Evolutionary conservation across 35 echinoderm and acorn worm species (phyloP).

Genomic region (Heliocidaris erythrogramma): DNA sequence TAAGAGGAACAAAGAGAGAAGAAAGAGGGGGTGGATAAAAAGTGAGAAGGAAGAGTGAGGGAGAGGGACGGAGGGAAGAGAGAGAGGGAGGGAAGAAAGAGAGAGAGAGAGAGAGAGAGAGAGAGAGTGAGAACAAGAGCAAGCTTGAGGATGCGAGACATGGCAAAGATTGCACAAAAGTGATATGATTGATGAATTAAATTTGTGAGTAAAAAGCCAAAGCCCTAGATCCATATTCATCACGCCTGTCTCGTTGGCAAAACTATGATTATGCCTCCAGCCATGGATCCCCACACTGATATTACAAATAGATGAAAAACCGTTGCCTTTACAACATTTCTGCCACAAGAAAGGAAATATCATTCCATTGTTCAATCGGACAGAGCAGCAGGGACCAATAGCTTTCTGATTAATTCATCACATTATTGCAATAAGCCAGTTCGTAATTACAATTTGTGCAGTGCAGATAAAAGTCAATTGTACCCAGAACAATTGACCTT

Average conservation of each 20-base stretch:
- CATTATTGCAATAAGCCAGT: neutral
- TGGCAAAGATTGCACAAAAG: neutral
- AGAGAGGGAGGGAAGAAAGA: neutral
- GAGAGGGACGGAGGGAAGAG: neutral
- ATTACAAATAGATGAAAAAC: neutral
- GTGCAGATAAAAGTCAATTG: no score
- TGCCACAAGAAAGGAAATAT: neutral
- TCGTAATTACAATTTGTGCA: no score
- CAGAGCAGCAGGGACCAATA: neutral
- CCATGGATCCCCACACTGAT: neutral
- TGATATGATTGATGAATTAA: neutral
- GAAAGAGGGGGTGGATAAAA: neutral
- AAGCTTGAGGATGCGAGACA: neutral
- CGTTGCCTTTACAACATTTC: neutral
- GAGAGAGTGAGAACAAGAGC: neutral
- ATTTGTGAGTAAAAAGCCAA: neutral
- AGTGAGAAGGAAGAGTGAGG: neutral
- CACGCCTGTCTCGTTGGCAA: neutral
- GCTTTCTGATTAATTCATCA: neutral
- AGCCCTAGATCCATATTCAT: slow-evolving; percentile 2
- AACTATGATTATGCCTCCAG: neutral
- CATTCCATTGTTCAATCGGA: neutral
- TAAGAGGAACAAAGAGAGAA: neutral
- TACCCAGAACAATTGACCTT: no score
- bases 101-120: neutral